Conservation (phyloP, 2,797 vertebrate species). For the Intellagama lesueurii region DNA sequence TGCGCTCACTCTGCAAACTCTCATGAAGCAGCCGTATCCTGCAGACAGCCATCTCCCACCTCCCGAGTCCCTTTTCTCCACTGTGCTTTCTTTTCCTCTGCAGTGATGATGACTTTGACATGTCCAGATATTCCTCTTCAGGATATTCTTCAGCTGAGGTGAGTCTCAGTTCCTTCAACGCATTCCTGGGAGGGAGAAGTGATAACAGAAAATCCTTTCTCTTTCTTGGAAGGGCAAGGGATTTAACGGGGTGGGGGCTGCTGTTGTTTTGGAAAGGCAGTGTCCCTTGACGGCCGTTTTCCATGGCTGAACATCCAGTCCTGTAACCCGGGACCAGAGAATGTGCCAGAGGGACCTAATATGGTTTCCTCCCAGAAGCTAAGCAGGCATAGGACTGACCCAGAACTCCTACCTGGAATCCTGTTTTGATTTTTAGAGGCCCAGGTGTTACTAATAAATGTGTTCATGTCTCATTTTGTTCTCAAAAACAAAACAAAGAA, state of each 20-base stretch:
- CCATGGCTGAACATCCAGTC: not conserved
- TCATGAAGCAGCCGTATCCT: not conserved
- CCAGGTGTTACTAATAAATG: not conserved
- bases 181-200: not conserved
- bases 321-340: not conserved
- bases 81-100: constrained; percentile 53
- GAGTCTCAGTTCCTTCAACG: constrained; percentile 76
- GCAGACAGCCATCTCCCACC: not conserved
- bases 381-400: not conserved
- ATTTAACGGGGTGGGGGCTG: not conserved
- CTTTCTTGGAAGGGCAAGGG: not conserved
- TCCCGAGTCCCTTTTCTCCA: constrained; percentile 10
- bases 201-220: not conserved
- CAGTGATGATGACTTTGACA: constrained; percentile 98
- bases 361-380: not conserved
- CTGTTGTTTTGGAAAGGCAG: not conserved
- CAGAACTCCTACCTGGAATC: no score
- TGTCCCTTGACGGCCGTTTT: not conserved
- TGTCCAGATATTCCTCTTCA: constrained; percentile 98
- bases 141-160: constrained; percentile 99
- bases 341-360: not conserved
- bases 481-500: not conserved
- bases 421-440: not conserved
- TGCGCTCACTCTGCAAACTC: not conserved
- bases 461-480: not conserved